These are phyloP conservation scores for Herpetotheres cachinnans DNA, from an alignment of 2,113 vertebrate species.

Conservation along the genomic window DNA sequence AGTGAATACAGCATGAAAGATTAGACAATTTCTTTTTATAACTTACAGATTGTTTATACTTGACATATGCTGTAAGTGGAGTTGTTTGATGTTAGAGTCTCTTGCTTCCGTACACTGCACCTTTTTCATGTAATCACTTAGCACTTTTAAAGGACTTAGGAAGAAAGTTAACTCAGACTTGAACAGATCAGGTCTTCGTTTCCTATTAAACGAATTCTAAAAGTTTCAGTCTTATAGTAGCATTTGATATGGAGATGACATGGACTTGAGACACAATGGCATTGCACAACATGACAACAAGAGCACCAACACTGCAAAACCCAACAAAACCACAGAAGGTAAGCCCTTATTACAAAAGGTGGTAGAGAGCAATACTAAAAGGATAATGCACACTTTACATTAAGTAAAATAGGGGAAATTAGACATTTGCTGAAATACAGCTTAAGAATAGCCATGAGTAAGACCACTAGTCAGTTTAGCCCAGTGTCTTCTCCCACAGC, in stretches of 20 bases:
- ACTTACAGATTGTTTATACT: background rate
- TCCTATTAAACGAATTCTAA: background rate
- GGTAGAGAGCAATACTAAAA: background rate
- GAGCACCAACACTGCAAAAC: background rate
- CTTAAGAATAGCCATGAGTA: background rate
- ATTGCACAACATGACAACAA: background rate
- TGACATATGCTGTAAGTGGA: background rate
- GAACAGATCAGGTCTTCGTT: background rate
- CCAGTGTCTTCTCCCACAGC: background rate
- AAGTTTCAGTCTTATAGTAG: background rate
- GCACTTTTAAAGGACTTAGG: background rate
- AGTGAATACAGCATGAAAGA: background rate
- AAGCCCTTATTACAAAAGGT: background rate
- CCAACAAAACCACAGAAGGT: background rate
- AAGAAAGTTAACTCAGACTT: background rate
- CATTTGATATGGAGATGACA: background rate
- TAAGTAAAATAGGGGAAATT: background rate
- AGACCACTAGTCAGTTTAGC: background rate
- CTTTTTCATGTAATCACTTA: background rate
- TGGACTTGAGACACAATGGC: background rate
- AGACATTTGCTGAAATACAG: background rate
- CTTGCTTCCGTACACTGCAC: background rate
- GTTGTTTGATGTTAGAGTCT: background rate
- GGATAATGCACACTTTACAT: background rate
- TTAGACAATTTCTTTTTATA: background rate